Evolutionary conservation across 1,140 invertebrate genomes (phyloP).

Genomic region (Saxidomus purpurata): DNA sequence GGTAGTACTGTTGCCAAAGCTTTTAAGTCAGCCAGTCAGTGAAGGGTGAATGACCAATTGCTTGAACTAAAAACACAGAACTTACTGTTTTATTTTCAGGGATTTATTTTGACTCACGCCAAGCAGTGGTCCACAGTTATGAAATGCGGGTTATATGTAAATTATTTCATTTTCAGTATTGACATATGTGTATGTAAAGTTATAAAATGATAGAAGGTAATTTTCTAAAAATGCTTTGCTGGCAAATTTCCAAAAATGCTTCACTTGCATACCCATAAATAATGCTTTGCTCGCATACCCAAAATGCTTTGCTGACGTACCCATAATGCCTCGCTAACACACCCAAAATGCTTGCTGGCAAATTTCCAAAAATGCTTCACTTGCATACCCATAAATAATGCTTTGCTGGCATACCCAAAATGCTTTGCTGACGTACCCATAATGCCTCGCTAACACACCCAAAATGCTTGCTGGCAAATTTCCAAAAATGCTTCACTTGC

Average conservation of each 20-base stretch:
- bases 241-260: not conserved
- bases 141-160: not conserved
- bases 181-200: not conserved
- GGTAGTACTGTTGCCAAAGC: too few species aligned
- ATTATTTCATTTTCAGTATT: not conserved
- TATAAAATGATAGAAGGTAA: not conserved
- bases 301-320: not conserved
- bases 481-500: too few species aligned
- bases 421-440: not conserved
- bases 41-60: not conserved
- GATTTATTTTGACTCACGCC: not conserved
- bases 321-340: not conserved
- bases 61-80: not conserved
- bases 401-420: not conserved
- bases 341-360: too few species aligned
- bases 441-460: not conserved
- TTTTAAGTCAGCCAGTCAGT: too few species aligned
- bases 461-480: too few species aligned
- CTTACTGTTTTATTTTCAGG: not conserved
- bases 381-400: not conserved
- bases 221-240: not conserved
- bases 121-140: conserved; percentile 13
- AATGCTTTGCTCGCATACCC: not conserved
- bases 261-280: too few species aligned
- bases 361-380: too few species aligned